Percentiles rank a stretch among this genome's conserved stretches.
Evolutionary conservation across 2,888 invertebrate species (phyloP).

Genomic region (Macrophya alboannulata): DNA sequence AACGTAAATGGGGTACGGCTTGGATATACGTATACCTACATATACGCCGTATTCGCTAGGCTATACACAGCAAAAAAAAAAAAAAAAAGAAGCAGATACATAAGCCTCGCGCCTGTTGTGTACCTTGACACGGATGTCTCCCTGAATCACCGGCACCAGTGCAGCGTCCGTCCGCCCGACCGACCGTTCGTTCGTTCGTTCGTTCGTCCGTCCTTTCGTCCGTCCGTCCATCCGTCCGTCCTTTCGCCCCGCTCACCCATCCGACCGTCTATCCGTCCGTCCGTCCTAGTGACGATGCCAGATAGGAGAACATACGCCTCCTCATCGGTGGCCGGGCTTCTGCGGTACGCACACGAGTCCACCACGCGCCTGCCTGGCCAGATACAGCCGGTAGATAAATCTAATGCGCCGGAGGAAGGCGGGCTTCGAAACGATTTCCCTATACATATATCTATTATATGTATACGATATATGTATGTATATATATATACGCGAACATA

Average conservation of each 20-base stretch:
- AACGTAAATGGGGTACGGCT: not conserved
- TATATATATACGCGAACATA: not conserved
- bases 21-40: not conserved
- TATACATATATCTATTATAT: not conserved
- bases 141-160: conserved; percentile 75
- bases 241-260: conserved; percentile 60
- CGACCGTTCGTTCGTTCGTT: conserved; percentile 62
- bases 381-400: conserved; percentile 50
- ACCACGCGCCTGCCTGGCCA: conserved; percentile 44
- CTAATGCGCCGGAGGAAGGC: conserved; percentile 48
- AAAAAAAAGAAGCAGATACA: not conserved
- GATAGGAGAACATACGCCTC: conserved; percentile 54
- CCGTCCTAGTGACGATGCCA: conserved; percentile 56
- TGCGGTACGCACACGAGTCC: conserved; percentile 42
- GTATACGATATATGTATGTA: not conserved
- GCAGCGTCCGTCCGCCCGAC: conserved; percentile 62
- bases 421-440: conserved; percentile 19
- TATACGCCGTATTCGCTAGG: conserved; percentile 15
- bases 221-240: conserved; percentile 58
- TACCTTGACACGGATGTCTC: conserved; percentile 80
- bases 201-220: conserved; percentile 53
- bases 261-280: conserved; percentile 39
- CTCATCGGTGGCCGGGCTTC: conserved; percentile 48
- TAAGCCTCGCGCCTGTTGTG: conserved; percentile 70
- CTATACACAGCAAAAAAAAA: conserved; percentile 15